A percentile compares a stretch with the other conserved stretches of the same genome.
phyloP scores from a whole-genome alignment of 2,113 vertebrate genomes.

The Chloroceryle aenea region DNA sequence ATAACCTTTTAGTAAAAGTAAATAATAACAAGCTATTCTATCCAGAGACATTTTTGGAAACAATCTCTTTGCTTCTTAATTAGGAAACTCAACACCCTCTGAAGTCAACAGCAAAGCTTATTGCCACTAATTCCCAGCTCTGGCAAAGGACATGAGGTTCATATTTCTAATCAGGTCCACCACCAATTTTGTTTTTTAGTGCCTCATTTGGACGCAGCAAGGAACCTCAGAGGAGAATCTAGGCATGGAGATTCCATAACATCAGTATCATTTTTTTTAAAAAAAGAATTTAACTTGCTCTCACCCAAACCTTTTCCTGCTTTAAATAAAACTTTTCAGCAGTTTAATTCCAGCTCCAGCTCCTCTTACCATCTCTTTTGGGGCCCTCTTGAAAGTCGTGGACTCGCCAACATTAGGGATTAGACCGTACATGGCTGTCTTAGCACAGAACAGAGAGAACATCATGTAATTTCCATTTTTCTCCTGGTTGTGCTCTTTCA shows the following conservation, averaged over 20 bases:
- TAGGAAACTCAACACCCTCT: not conserved
- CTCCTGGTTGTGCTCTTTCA: conserved; percentile 62
- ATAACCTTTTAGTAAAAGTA: not conserved
- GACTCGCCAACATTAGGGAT: conserved; percentile 24
- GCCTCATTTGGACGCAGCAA: not conserved
- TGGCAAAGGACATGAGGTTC: not conserved
- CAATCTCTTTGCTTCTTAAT: not conserved
- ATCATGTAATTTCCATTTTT: conserved; percentile 77
- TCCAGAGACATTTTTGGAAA: not conserved
- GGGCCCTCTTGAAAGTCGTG: conserved; percentile 4
- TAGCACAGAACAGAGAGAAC: conserved; percentile 65
- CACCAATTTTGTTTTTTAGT: not conserved
- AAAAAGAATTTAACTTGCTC: not conserved
- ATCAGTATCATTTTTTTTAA: not conserved
- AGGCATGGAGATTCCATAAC: not conserved
- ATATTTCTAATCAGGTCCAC: not conserved
- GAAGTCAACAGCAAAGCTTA: not conserved
- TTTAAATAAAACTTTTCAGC: not conserved
- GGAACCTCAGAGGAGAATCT: not conserved
- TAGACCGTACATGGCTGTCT: conserved; percentile 63
- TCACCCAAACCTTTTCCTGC: not conserved
- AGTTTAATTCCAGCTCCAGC: not conserved
- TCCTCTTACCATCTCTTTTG: not conserved
- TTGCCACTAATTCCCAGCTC: not conserved
- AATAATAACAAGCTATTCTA: not conserved